Percentiles rank a stretch among this genome's conserved stretches.
phyloP scores from a whole-genome alignment of 2,113 vertebrate species.

The Tonatia bakeri region DNA sequence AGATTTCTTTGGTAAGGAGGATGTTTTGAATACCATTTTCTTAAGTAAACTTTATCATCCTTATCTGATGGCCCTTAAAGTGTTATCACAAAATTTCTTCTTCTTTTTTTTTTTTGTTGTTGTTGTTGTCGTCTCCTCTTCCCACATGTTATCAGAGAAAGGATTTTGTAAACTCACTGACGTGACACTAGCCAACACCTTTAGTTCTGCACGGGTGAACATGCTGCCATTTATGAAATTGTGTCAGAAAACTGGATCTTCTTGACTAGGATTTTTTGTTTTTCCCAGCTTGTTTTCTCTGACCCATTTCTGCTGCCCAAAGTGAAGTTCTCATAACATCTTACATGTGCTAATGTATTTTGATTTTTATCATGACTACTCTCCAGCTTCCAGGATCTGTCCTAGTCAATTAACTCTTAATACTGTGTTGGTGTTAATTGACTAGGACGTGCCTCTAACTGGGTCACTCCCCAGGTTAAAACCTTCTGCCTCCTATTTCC shows the following conservation, averaged over 20 bases:
- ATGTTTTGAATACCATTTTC: constrained; percentile 10
- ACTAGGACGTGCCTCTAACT: neutral
- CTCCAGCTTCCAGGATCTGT: neutral
- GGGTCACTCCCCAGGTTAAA: neutral
- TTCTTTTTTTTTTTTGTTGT: neutral
- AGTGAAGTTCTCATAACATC: neutral
- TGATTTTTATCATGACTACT: constrained; percentile 6
- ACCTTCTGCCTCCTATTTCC: neutral
- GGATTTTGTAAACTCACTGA: neutral
- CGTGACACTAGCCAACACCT: neutral
- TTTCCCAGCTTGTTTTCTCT: neutral
- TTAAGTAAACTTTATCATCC: constrained; percentile 1
- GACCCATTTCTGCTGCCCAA: neutral
- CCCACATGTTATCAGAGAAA: neutral
- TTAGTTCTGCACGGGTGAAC: neutral
- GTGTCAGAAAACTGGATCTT: neutral
- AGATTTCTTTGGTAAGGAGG: neutral
- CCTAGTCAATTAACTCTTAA: neutral
- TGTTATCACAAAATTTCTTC: neutral
- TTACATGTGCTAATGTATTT: neutral
- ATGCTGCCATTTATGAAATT: neutral
- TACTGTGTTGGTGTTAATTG: neutral
- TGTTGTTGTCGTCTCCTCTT: neutral
- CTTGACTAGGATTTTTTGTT: neutral
- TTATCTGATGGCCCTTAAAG: neutral